phyloP scores from a whole-genome alignment of 2,113 vertebrate genomes.

The Crocuta crocuta region DNA sequence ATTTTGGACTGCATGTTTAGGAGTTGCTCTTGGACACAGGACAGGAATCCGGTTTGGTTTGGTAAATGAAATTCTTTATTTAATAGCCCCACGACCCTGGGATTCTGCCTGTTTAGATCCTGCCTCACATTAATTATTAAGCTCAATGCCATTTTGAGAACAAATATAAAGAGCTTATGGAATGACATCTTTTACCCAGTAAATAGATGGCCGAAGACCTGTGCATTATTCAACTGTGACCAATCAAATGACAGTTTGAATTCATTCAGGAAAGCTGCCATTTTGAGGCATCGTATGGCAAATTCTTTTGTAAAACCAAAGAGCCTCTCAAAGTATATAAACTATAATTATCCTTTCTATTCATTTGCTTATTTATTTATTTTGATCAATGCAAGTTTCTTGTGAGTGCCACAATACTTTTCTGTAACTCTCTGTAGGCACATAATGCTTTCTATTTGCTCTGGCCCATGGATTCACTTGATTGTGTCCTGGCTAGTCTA shows the following conservation, averaged over 20 bases:
- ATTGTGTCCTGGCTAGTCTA: neutral
- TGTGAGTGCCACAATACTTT: neutral
- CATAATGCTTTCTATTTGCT: neutral
- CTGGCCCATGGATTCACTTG: neutral
- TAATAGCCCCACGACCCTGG: neutral
- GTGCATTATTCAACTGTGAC: neutral
- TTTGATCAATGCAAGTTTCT: neutral
- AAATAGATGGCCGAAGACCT: neutral
- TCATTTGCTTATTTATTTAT: neutral
- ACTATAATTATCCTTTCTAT: neutral
- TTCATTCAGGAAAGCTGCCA: neutral
- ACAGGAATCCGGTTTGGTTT: neutral
- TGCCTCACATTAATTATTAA: neutral
- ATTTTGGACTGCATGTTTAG: neutral
- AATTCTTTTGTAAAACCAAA: constrained; percentile 39
- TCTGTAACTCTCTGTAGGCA: neutral
- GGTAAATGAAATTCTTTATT: neutral
- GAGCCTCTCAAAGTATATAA: neutral
- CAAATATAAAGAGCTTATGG: neutral
- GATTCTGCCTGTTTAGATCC: neutral
- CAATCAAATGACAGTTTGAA: neutral
- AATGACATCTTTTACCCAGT: neutral
- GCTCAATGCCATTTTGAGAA: neutral
- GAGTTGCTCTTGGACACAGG: neutral
- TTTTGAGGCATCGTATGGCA: neutral